Evolutionary conservation across 2,113 vertebrate genomes (phyloP).

Genomic region (Rhagologus leucostigma): DNA sequence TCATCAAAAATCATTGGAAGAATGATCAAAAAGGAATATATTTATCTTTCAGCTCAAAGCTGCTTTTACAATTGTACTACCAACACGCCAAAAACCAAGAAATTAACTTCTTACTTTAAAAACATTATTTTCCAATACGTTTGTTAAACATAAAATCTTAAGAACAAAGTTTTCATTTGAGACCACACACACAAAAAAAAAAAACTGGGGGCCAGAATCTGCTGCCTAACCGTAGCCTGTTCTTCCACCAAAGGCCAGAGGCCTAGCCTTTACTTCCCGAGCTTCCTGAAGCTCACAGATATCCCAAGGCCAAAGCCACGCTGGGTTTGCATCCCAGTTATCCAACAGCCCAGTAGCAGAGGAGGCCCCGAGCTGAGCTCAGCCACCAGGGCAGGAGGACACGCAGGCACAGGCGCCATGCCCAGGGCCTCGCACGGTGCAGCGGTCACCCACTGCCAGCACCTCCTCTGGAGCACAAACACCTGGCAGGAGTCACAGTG

Average conservation of each 20-base stretch:
- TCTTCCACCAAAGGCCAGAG: not conserved
- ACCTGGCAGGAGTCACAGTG: not conserved
- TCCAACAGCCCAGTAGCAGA: not conserved
- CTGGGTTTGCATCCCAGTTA: not conserved
- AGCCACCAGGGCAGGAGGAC: not conserved
- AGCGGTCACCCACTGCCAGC: not conserved
- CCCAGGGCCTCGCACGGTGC: not conserved
- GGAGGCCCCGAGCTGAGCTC: not conserved
- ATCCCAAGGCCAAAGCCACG: not conserved
- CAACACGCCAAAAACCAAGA: rapidly evolving
- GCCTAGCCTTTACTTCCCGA: not conserved
- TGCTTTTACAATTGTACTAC: not conserved
- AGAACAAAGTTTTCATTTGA: not conserved
- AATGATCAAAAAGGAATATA: not conserved
- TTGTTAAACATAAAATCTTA: not conserved
- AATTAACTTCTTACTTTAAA: not conserved
- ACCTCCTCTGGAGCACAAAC: not conserved
- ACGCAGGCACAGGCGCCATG: rapidly evolving
- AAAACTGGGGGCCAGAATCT: rapidly evolving
- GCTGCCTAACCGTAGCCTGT: not conserved
- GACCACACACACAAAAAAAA: not conserved
- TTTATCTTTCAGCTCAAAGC: not conserved
- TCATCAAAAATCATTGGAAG: not conserved
- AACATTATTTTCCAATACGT: not conserved
- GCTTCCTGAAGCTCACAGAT: not conserved